Conservation (phyloP, 23 tunicate species). For the Clavelina lepadiformis region DNA sequence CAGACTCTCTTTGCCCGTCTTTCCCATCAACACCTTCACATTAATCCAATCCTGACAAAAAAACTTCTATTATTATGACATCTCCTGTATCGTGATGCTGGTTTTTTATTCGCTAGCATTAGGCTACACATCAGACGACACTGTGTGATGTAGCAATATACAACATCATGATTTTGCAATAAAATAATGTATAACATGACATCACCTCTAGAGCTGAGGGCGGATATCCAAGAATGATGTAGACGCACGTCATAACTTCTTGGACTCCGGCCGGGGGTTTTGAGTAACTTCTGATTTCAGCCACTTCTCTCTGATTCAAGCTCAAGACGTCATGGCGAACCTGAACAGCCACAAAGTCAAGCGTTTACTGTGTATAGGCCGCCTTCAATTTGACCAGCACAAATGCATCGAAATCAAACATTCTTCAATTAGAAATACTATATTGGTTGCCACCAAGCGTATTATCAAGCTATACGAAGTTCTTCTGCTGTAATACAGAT, state of each 20-base stretch:
- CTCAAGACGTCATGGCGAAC: conserved; percentile 53
- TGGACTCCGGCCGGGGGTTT: conserved; percentile 76
- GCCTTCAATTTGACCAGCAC: no score
- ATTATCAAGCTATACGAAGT: no score
- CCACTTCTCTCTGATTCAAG: conserved; percentile 45
- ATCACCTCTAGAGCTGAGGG: conserved; percentile 37
- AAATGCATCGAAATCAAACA: no score
- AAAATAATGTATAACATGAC: not conserved
- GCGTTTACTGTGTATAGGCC: no score
- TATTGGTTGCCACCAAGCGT: no score
- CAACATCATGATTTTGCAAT: not conserved
- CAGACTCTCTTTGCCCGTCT: conserved; percentile 50
- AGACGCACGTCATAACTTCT: conserved; percentile 76
- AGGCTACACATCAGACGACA: not conserved
- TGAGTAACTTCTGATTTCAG: conserved; percentile 67
- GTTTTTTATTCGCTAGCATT: no score
- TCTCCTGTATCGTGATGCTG: no score
- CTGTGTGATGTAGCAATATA: not conserved
- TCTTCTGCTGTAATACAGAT: no score
- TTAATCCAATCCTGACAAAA: conserved; percentile 54
- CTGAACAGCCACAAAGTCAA: no score
- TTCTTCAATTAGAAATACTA: no score
- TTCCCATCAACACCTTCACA: conserved; percentile 66
- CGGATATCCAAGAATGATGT: conserved; percentile 52
- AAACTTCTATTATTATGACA: no score